These are phyloP conservation scores for Caenorhabditis sulstoni DNA, from an alignment of 2,888 invertebrate species.

Conservation along the genomic window DNA sequence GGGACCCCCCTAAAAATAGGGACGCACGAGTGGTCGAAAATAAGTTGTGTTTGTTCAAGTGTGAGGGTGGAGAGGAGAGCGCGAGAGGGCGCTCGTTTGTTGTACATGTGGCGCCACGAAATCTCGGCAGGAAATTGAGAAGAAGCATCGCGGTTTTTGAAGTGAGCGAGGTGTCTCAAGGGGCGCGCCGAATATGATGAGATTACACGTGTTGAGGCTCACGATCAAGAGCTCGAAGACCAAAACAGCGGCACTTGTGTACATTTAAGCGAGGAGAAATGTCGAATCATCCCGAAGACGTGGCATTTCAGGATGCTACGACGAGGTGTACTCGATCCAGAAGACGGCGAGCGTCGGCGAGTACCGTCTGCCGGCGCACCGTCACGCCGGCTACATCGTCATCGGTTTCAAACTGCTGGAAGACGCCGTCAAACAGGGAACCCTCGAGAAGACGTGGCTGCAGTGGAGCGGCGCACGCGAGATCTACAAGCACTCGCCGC, in stretches of 20 bases:
- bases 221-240: background rate
- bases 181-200: background rate
- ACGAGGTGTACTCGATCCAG: slow-evolving; percentile 76
- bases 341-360: slow-evolving; percentile 67
- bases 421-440: slow-evolving; percentile 62
- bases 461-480: slow-evolving; percentile 79
- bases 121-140: no score
- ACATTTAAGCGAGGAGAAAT: no score
- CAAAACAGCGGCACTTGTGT: no score
- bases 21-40: background rate
- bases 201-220: no score
- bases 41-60: slow-evolving; percentile 39
- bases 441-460: slow-evolving; percentile 77
- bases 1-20: slow-evolving; percentile 15
- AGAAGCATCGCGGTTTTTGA: no score
- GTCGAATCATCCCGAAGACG: background rate
- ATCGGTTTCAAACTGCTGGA: slow-evolving; percentile 77
- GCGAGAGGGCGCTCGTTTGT: background rate
- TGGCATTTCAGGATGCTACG: slow-evolving; percentile 71
- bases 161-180: background rate
- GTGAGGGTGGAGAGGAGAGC: background rate
- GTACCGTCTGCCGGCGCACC: slow-evolving; percentile 67
- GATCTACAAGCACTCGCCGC: slow-evolving; percentile 79
- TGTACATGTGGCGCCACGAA: no score
- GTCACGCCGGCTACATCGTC: slow-evolving; percentile 78